phyloP scores from a whole-genome alignment of 37 sponge, comb jelly and placozoan genomes.

The Chondrilla cf. caribensis region DNA sequence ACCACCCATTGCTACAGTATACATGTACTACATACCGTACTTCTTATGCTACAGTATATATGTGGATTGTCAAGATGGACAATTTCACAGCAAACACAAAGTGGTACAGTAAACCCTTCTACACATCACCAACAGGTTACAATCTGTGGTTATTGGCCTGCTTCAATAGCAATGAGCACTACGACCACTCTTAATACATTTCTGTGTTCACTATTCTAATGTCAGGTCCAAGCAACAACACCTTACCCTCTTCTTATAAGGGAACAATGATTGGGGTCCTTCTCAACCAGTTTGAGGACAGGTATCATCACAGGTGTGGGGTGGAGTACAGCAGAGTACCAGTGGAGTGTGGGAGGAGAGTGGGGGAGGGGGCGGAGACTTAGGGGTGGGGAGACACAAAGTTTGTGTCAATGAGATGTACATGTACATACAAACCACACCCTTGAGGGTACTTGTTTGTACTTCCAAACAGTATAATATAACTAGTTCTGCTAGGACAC shows the following conservation, averaged over 20 bases:
- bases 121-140: not conserved
- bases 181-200: not conserved
- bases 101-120: not conserved
- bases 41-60: too few relatives aligned
- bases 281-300: constrained; percentile 11
- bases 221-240: constrained; percentile 12
- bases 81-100: too few relatives aligned
- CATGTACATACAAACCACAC: too few relatives aligned
- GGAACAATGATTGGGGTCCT: not conserved
- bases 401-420: too few relatives aligned
- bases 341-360: too few relatives aligned
- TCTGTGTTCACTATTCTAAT: not conserved
- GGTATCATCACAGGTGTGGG: not conserved
- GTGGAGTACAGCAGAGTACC: not conserved
- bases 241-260: not conserved
- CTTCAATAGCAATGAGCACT: too few relatives aligned
- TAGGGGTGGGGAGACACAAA: too few relatives aligned
- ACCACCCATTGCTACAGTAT: too few relatives aligned
- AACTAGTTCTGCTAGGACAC: too few relatives aligned
- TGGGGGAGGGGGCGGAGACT: too few relatives aligned
- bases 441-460: constrained; percentile 6
- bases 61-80: constrained; percentile 5
- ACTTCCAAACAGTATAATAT: not conserved
- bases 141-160: not conserved
- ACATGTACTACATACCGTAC: too few relatives aligned